Base-by-base conservation (phyloP, 2,888 invertebrate species). In the Tuberolachnus salignus region DNA sequence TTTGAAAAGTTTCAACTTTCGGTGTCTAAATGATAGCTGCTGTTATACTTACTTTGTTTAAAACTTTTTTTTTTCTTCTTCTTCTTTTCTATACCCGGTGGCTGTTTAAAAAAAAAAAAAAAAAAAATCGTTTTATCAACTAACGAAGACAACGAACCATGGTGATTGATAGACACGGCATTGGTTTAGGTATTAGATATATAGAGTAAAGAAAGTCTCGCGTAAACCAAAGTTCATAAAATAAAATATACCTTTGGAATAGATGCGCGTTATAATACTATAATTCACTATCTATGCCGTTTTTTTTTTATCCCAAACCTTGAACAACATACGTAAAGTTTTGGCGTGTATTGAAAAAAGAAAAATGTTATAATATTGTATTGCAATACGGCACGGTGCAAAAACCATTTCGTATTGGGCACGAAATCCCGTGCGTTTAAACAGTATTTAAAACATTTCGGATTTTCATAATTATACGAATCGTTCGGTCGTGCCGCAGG, bases 1-100 rank as follows among this genome's bases (percentile, higher is more conserved):
- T 78, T 69, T 8, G 59, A 49, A n/a, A 78, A 78, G 67, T 78
- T 78, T 78, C 78, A 59, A 69, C 78, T 78, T 67, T 66, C 57
- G 46, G 67, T 34, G 46, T 59, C 59, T 78, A 78, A 78, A 75
- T 57, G 75, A 67, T 57, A 66, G 63, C 51, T 23, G 4, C 11
- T 23, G 11, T 10, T 61, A 51, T 34, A 51, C 53, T n/a, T 53
- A 74, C 57, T 57, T 67, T 66, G 75, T 75, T 46, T 34, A 26
- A 75, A 75, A 78, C 67, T 78, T 78, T 67, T 78, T 23, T 73
- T 51, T 11, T 34, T 71, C 16, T 61, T 66, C 11, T 13, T 44
- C 42, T 26, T 23, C 64, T 64, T 46, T 44, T 49, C 44, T 19
- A 46, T 46, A n/a, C n/a, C 4, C 19, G 55, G n/a, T 4, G 34